A percentile compares a stretch with the other conserved stretches of the same genome.
These are phyloP conservation scores for Phortica okadai DNA, from an alignment of 2,888 invertebrate genomes.

Conservation along the genomic window DNA sequence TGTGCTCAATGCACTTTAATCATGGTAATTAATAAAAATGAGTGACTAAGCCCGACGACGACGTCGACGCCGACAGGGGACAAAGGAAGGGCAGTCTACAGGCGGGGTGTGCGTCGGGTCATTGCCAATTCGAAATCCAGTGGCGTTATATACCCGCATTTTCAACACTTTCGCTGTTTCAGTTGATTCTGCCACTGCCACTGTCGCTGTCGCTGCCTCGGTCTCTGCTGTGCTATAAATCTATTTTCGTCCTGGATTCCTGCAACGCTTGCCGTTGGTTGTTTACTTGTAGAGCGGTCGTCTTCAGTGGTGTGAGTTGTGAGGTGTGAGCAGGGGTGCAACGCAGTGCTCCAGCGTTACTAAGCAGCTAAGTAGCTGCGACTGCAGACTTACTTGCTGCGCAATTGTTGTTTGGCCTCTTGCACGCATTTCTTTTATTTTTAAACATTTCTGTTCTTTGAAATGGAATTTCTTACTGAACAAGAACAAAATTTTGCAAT, in stretches of 20 bases:
- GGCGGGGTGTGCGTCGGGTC: not conserved
- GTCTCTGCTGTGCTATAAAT: slow-evolving; percentile 57
- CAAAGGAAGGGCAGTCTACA: slow-evolving; percentile 55
- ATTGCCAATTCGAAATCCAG: not conserved
- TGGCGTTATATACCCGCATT: no score
- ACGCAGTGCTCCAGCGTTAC: not conserved
- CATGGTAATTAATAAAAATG: slow-evolving; percentile 64
- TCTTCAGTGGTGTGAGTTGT: not conserved
- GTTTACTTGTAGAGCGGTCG: not conserved
- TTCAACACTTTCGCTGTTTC: not conserved
- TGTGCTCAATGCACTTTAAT: slow-evolving; percentile 56
- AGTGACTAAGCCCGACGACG: slow-evolving; percentile 4
- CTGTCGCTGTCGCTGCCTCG: not conserved
- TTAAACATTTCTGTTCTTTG: slow-evolving; percentile 23
- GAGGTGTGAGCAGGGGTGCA: not conserved
- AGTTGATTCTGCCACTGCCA: not conserved
- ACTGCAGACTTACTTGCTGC: slow-evolving; percentile 55
- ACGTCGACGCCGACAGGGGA: slow-evolving; percentile 36
- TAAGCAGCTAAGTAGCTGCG: no score
- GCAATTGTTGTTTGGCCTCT: slow-evolving; percentile 54
- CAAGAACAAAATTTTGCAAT: not conserved
- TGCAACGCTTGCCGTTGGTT: slow-evolving; percentile 43
- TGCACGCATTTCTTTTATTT: slow-evolving; percentile 19
- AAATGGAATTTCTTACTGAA: not conserved
- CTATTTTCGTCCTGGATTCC: slow-evolving; percentile 64